Evolutionary conservation across 2,888 invertebrate genomes (phyloP), one percentile per base, ranked within the genome.

Genomic region (Graphium colonna): DNA sequence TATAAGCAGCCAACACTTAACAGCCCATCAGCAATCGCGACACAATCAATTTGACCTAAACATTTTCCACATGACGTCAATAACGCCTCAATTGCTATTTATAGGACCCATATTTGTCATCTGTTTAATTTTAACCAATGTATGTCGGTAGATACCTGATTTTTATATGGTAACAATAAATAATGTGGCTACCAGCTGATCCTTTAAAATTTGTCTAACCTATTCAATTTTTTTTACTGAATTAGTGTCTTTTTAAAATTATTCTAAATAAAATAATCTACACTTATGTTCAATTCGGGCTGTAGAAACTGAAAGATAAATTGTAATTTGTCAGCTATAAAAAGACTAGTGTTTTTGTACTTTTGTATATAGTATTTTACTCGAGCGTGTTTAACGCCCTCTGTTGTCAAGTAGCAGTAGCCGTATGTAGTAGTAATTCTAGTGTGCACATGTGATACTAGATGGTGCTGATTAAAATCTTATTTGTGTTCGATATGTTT

Each of bases 41-140:
- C 82, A 81, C 85, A 81, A 82, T 84, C 82, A 83, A 81, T 84
- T 86, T 83, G 81, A 79, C 79, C 77, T 71, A 78, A 68, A 71
- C 70, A 73, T 75, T 75, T 26, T 33, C 46, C 33, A 36, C 33
- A 46, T 52, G 46, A 46, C 46, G 46, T 52, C 52, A 52, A 31
- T 17, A 41, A 31, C 18, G 3, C 8, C n/a, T 17, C 16, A 38
- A 40, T 41, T 46, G 40, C 28, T 46, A 52, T 39, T 38, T 43
- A 33, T 33, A 33, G 33, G 9, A 36, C 36, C 18, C 33, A 36
- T 18, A 46, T 33, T 33, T 9, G 33, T 1, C 33, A 9, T 9
- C 8, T 33, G n/a, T 33, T 33, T 33, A 33, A 33, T 10, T 33
- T n/a, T 33, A 5, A 21, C 3, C 21, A 21, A 21, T 21, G 2